Percentiles rank a stretch among this genome's conserved stretches.
Conservation (phyloP, 2,113 vertebrate species). For the Vanacampus margaritifer region DNA sequence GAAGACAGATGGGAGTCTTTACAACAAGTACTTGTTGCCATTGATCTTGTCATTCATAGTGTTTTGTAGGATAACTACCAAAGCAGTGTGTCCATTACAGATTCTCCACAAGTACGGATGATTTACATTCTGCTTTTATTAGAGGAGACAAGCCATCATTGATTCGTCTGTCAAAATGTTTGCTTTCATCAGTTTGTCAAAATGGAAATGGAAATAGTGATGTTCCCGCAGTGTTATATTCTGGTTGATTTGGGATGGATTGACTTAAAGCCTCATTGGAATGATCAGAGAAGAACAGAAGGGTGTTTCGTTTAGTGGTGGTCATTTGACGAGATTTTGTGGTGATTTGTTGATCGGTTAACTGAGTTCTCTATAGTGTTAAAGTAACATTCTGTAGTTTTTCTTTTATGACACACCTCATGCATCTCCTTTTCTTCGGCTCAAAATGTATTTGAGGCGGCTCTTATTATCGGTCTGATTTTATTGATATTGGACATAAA, state of each 20-base stretch:
- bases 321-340: not conserved
- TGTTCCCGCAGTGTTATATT: not conserved
- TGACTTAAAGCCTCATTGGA: not conserved
- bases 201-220: not conserved
- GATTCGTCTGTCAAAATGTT: constrained; percentile 3
- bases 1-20: not conserved
- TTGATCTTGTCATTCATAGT: constrained; percentile 3
- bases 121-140: not conserved
- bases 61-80: constrained; percentile 2
- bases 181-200: not conserved
- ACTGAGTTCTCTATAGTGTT: not conserved
- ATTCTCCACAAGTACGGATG: not conserved
- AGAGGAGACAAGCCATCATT: not conserved
- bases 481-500: too few relatives aligned
- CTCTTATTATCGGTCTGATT: too few relatives aligned
- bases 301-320: not conserved
- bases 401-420: too few relatives aligned
- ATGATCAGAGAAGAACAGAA: not conserved
- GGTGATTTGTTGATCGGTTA: not conserved
- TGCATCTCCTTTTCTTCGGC: too few relatives aligned
- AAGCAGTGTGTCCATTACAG: not conserved
- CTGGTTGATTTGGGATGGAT: not conserved
- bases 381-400: too few relatives aligned
- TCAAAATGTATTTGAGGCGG: too few relatives aligned
- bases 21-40: constrained; percentile 3